Percentiles rank a stretch among this genome's conserved stretches.
Conservation (phyloP, 1,140 invertebrate species). For the Formica selysi region DNA sequence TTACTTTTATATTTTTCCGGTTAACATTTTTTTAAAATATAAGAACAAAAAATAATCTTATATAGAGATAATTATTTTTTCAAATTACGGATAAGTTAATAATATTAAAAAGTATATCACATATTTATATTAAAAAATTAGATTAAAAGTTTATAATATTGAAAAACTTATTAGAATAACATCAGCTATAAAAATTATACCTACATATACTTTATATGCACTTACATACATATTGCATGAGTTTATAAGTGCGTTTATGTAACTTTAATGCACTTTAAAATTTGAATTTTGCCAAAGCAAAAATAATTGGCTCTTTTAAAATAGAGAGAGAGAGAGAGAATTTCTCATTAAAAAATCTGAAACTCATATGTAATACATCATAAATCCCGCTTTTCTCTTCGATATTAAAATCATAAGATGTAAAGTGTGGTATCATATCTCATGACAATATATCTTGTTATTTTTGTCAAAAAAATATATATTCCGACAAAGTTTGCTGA, state of each 20-base stretch:
- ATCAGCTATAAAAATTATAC: neutral
- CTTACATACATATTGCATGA: neutral
- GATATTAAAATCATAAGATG: neutral
- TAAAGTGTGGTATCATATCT: neutral
- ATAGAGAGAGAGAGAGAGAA: too few species aligned
- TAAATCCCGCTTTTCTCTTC: neutral
- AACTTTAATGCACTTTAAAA: neutral
- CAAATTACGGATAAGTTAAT: neutral
- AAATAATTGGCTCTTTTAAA: neutral
- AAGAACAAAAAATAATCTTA: neutral
- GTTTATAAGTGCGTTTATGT: neutral
- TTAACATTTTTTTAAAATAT: neutral
- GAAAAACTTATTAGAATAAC: neutral
- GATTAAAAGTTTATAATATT: slow-evolving; percentile 17
- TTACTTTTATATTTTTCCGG: neutral
- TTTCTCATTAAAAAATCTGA: too few species aligned
- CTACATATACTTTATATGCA: neutral
- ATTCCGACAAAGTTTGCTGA: neutral
- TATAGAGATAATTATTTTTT: neutral
- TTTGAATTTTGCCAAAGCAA: neutral
- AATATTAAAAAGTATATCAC: slow-evolving; percentile 15
- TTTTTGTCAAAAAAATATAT: neutral
- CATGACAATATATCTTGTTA: neutral
- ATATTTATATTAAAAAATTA: neutral
- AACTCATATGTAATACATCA: neutral